A percentile compares a stretch with the other conserved stretches of the same genome.
phyloP scores from a whole-genome alignment of 2,888 invertebrate species.

The Sympetrum striolatum region DNA sequence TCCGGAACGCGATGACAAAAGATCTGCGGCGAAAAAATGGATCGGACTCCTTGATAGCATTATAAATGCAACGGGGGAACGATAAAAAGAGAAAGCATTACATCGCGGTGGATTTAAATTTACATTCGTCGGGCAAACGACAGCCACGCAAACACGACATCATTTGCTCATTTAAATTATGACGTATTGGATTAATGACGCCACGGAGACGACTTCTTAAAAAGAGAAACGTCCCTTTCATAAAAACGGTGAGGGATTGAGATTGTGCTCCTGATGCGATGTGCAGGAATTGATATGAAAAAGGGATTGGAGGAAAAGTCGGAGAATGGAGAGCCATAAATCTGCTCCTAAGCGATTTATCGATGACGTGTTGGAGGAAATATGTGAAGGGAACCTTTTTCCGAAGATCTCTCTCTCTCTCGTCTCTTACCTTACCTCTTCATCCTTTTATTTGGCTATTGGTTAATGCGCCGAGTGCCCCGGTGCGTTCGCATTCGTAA shows the following conservation, averaged over 20 bases:
- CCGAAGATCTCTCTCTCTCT: neutral
- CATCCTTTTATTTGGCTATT: neutral
- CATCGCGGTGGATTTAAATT: neutral
- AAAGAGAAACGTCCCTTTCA: neutral
- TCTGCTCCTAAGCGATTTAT: conserved; percentile 33
- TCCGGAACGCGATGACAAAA: neutral
- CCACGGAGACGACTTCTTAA: neutral
- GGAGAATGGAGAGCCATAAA: conserved; percentile 28
- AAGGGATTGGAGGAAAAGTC: neutral
- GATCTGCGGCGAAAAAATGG: neutral
- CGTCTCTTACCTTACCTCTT: neutral
- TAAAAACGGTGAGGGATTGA: neutral
- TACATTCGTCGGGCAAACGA: neutral
- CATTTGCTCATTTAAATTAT: neutral
- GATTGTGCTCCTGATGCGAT: neutral
- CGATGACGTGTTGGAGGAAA: conserved; percentile 29
- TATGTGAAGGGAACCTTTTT: neutral
- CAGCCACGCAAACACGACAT: neutral
- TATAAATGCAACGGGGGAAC: neutral
- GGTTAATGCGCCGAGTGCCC: too few relatives aligned
- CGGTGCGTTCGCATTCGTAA: too few relatives aligned
- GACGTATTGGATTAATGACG: neutral
- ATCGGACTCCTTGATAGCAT: neutral
- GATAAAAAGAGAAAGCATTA: neutral
- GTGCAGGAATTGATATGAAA: conserved; percentile 30